Evolutionary conservation across 2,113 vertebrate genomes (phyloP).

Genomic region (Stegostoma tigrinum): DNA sequence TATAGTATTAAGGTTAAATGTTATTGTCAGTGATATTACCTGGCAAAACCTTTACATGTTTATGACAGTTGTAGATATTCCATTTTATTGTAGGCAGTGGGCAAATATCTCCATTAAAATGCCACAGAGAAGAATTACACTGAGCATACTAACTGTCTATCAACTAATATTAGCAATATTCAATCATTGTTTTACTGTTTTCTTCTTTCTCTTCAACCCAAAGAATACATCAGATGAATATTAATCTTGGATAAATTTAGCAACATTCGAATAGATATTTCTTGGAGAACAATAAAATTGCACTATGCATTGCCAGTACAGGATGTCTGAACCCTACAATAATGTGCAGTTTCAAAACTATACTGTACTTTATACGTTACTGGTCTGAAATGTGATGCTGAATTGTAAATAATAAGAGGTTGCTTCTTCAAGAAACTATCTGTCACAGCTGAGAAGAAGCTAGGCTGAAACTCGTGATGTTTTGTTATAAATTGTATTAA

Average conservation of each 20-base stretch:
- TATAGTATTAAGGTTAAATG: neutral
- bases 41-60: neutral
- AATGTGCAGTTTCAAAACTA: neutral
- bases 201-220: neutral
- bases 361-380: neutral
- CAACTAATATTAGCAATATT: neutral
- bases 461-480: neutral
- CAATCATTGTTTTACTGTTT: neutral
- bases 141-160: neutral
- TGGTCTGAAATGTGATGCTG: neutral
- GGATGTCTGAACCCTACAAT: neutral
- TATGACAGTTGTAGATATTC: neutral
- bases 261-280: neutral
- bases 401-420: neutral
- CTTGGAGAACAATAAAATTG: neutral
- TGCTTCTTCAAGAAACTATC: neutral
- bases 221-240: neutral
- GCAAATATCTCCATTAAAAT: neutral
- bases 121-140: neutral
- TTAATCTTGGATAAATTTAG: neutral
- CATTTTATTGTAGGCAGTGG: neutral
- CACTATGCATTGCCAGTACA: neutral
- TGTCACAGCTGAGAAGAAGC: neutral
- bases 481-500: neutral
- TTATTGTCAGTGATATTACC: constrained; percentile 2